Conservation (phyloP, 2,113 vertebrate genomes). For the Stegastes partitus region DNA sequence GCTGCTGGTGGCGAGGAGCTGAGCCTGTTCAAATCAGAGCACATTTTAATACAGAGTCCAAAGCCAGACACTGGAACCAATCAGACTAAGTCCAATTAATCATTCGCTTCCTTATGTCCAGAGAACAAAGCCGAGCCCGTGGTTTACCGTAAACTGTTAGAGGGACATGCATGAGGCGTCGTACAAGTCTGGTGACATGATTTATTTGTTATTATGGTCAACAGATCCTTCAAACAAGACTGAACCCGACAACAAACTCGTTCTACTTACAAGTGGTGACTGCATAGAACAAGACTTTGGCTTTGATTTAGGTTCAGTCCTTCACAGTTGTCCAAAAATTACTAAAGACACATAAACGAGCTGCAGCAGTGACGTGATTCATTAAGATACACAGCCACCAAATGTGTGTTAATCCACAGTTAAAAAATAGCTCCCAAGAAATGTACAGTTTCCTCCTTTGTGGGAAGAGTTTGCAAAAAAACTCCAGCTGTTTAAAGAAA, state of each 20-base stretch:
- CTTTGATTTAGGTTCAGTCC: background rate
- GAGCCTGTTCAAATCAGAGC: constrained; percentile 64
- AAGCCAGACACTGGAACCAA: constrained; percentile 24
- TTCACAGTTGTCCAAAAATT: background rate
- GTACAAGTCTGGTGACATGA: background rate
- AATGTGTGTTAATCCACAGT: background rate
- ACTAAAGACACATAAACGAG: background rate
- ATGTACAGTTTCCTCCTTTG: no score
- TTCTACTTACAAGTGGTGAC: background rate
- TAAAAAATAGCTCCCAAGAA: no score
- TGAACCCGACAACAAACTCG: no score
- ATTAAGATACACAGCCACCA: background rate
- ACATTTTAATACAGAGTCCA: constrained; percentile 33
- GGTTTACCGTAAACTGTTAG: background rate
- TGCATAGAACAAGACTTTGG: background rate
- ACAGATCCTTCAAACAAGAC: no score
- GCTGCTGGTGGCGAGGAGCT: constrained; percentile 66
- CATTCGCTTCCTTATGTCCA: background rate
- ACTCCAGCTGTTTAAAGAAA: no score
- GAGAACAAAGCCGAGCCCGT: background rate
- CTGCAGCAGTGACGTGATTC: background rate
- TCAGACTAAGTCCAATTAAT: constrained; percentile 4
- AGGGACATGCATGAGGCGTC: background rate
- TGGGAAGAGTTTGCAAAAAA: no score
- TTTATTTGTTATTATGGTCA: no score